phyloP scores from a whole-genome alignment of 1,140 invertebrate species.

The Lepidurus apus region DNA sequence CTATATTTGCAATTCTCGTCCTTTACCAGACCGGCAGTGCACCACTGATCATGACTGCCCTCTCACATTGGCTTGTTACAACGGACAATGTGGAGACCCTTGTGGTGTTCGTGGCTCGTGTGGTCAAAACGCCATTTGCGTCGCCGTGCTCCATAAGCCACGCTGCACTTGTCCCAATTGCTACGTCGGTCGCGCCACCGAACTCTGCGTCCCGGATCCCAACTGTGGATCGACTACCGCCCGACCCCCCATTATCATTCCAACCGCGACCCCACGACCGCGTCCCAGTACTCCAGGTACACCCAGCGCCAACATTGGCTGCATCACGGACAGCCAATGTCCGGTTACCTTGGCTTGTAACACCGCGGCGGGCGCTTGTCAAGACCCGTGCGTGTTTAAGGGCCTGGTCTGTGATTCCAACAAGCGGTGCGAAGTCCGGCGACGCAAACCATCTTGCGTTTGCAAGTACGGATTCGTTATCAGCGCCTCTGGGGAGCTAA shows the following conservation, averaged over 20 bases:
- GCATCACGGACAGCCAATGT: constrained; percentile 64
- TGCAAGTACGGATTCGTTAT: constrained; percentile 81
- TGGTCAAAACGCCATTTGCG: constrained; percentile 80
- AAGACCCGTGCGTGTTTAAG: constrained; percentile 62
- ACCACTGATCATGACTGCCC: constrained; percentile 82
- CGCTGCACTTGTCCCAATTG: constrained; percentile 81
- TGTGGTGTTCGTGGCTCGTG: constrained; percentile 79
- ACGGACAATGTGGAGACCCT: constrained; percentile 76
- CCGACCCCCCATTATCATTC: constrained; percentile 5
- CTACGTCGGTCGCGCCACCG: constrained; percentile 70
- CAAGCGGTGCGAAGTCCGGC: constrained; percentile 79
- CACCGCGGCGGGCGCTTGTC: constrained; percentile 59
- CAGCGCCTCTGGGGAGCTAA: constrained; percentile 73
- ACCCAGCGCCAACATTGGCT: constrained; percentile 42
- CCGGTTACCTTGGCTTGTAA: constrained; percentile 68
- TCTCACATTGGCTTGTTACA: constrained; percentile 81
- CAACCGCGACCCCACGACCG: constrained; percentile 31
- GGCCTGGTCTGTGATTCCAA: constrained; percentile 60
- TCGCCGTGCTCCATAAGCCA: constrained; percentile 71
- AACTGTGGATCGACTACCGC: constrained; percentile 52
- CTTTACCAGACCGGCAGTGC: constrained; percentile 74
- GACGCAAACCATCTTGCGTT: constrained; percentile 75
- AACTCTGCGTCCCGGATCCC: constrained; percentile 67
- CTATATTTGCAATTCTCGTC: constrained; percentile 31
- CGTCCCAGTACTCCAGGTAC: constrained; percentile 40